Percentiles rank a stretch among this genome's conserved stretches.
Conservation (phyloP, 2,888 invertebrate species). For the Meandrusa payeni region DNA sequence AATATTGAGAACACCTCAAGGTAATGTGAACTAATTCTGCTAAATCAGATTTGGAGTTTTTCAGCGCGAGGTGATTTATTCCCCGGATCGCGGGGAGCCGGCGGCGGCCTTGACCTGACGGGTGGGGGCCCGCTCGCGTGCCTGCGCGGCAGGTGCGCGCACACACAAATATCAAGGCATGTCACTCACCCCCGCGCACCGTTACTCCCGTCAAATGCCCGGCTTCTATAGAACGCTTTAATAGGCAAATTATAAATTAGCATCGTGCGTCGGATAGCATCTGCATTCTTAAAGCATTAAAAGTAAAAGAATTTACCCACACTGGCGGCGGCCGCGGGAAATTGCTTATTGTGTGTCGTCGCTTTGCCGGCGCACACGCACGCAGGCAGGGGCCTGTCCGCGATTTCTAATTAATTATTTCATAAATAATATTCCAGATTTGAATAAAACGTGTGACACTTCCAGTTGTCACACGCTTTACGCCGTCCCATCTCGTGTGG, state of each 20-base stretch:
- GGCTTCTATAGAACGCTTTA: conserved; percentile 17
- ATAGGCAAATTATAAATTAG: conserved; percentile 27
- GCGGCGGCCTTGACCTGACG: conserved; percentile 28
- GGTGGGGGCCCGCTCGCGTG: conserved; percentile 40
- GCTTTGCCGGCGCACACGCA: neutral
- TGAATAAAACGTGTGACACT: no score
- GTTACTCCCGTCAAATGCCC: conserved; percentile 11
- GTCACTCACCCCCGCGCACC: conserved; percentile 54
- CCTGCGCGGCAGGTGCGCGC: conserved; percentile 36
- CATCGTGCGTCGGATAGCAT: conserved; percentile 14
- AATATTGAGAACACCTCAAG: no score
- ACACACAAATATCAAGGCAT: conserved; percentile 54
- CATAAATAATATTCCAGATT: neutral
- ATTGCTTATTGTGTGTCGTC: conserved; percentile 3
- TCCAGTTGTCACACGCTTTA: no score
- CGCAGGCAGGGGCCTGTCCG: neutral
- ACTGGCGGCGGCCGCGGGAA: conserved; percentile 3
- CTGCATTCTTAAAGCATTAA: conserved; percentile 10
- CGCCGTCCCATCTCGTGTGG: no score
- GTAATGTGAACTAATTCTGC: no score
- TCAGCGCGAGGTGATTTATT: no score
- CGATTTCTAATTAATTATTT: neutral
- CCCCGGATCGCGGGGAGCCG: neutral
- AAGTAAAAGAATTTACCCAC: conserved; percentile 14
- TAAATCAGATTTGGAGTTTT: no score